Base-by-base conservation (phyloP, 2,113 vertebrate species). In the Oncorhynchus keta region DNA sequence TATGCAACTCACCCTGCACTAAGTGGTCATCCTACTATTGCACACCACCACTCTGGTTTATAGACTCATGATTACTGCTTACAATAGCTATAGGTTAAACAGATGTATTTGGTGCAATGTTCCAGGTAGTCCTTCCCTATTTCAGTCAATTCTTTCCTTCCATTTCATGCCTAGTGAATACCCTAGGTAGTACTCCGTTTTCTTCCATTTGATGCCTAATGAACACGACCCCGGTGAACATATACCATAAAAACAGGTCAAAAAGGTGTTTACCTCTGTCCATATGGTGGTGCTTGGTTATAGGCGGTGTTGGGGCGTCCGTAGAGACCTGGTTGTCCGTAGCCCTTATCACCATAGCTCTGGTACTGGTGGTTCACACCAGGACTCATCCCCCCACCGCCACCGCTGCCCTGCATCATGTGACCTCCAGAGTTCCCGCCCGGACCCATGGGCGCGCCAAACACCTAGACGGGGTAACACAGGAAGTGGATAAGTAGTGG, bases 381-480 rank as follows among this genome's bases (percentile, higher is more conserved):
- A 0, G 95, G 94, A 72, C 89, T 95, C 94, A 98, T 93, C 18
- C 59, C 59, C 7, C 20, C 20, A 20, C 95, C 94, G 0, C 95
- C 94, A 87, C 94, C 79, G 1, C 93, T 92, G 16, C 95, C 91
- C 0, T 96, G 94, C 94, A 99, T 91, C 93, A 98, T 93, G 3
- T 96, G 95, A 81, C 94, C 88, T 28, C 94, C 94, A 30, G 96
- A 94, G 91, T 93, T 96, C 71, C 96, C 96, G 7, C 96, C 95
- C 0, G 96, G 97, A 87, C 95, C 96, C 96, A 97, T 98, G 82
- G 95, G 91, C 82, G 91, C 94, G 75, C 95, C 95, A 51, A 97
- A 95, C 79, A 95, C 96, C 97, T 98, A 79, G 35, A 30, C 2
- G 12, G 30, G 55, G 67, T 51, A 32, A 62, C 59, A 62, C 55